phyloP scores from a whole-genome alignment of 1,140 invertebrate species.

The Monomorium pharaonis region DNA sequence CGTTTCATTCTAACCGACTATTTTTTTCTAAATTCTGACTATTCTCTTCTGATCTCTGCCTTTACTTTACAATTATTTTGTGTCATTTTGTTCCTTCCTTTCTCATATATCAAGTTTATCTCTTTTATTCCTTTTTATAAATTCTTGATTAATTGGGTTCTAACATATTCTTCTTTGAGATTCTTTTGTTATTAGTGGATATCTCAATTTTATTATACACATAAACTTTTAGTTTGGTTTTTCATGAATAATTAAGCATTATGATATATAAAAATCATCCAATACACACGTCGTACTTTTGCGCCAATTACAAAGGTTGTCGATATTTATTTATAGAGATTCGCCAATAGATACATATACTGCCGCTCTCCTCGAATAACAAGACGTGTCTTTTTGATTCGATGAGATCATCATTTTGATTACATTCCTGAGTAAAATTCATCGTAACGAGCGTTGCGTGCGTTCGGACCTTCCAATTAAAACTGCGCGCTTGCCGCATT shows the following conservation, averaged over 20 bases:
- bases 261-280: not conserved
- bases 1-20: not conserved
- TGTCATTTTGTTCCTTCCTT: not conserved
- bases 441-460: constrained; percentile 78
- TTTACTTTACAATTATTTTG: not conserved
- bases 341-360: not conserved
- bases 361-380: constrained; percentile 19
- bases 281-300: not conserved
- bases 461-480: constrained; percentile 77
- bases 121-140: not conserved
- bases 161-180: not conserved
- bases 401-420: constrained; percentile 76
- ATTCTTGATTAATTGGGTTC: not conserved
- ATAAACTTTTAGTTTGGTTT: constrained; percentile 4
- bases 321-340: not conserved
- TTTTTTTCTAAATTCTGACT: not conserved
- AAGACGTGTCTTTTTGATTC: constrained; percentile 37
- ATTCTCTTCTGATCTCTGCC: not conserved
- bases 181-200: not conserved
- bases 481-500: constrained; percentile 76
- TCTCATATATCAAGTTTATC: not conserved
- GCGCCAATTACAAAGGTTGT: not conserved
- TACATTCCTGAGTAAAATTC: constrained; percentile 74
- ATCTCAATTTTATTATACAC: too few relatives aligned
- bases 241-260: not conserved